Evolutionary conservation across 2,888 invertebrate species (phyloP).

Genomic region (Caenorhabditis macrosperma): DNA sequence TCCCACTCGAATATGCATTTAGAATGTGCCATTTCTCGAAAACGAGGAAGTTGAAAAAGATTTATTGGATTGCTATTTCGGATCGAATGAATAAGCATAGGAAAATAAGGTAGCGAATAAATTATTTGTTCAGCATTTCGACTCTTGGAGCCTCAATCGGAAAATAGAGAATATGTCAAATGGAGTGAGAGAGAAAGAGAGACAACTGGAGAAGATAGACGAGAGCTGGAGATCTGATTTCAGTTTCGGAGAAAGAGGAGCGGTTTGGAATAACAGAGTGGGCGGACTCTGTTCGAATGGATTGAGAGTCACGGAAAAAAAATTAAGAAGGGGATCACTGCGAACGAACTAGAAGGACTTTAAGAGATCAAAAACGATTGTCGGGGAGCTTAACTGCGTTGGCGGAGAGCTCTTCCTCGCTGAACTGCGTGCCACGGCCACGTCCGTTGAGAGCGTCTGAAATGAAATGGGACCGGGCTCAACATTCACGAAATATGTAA

Average conservation of each 20-base stretch:
- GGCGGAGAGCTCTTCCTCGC: slow-evolving; percentile 55
- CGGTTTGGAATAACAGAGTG: background rate
- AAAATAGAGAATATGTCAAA: slow-evolving; percentile 20
- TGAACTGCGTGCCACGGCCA: slow-evolving; percentile 52
- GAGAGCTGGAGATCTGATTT: slow-evolving; percentile 36
- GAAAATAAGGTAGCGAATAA: background rate
- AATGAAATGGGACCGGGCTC: background rate
- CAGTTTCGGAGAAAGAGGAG: background rate
- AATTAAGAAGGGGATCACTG: slow-evolving; percentile 11
- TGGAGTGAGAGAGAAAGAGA: background rate
- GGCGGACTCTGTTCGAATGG: background rate
- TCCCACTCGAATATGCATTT: slow-evolving; percentile 1
- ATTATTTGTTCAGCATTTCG: background rate
- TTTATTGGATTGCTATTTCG: background rate
- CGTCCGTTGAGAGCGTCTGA: slow-evolving; percentile 48
- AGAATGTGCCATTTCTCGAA: slow-evolving; percentile 13
- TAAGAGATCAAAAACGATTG: slow-evolving; percentile 52
- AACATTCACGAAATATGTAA: too few relatives aligned
- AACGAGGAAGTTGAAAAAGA: background rate
- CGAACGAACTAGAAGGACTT: slow-evolving; percentile 2
- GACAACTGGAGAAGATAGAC: slow-evolving; percentile 9
- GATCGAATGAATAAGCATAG: background rate
- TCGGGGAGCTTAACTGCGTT: slow-evolving; percentile 57
- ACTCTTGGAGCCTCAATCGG: background rate
- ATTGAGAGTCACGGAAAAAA: background rate